Evolutionary conservation across 2,797 vertebrate genomes (phyloP), one percentile per base, ranked within the genome.

Genomic region (Xenopus petersii): DNA sequence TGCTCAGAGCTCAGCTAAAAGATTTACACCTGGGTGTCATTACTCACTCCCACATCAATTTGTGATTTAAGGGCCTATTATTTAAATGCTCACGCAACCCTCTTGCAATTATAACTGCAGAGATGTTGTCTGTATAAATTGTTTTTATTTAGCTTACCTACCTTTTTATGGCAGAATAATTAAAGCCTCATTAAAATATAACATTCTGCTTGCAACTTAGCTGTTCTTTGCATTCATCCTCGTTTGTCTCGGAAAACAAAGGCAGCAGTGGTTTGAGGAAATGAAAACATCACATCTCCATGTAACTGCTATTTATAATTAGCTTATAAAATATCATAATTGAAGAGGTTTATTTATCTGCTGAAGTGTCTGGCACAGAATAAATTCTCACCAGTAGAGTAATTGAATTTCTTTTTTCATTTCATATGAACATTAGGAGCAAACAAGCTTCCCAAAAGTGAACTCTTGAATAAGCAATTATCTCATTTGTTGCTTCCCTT

Each of bases 21-120:
- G 76, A 83, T 89, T 89, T 83, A 84, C 88, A 92, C 88, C 88
- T 91, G 89, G 86, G 66, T 85, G 81, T 88, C 86, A 90, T 90
- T 91, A 91, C 87, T 88, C 80, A 85, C 81, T 85, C 75, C 68
- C 71, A 73, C 85, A 87, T 86, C 82, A 88, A 86, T 89, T 89
- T 89, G 86, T 90, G 88, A 86, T 87, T 91, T 89, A 88, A 89
- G 81, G 81, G 80, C 81, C 86, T 87, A 87, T 84, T 87, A 87
- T 89, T 84, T 88, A 82, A 91, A 89, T 87, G 84, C 81, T 83
- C 78, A 86, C 86, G 83, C 64, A 82, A 74, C 51, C 58, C 64
- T 78, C 81, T 81, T 77, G 77, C 83, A 91, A 91, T 90, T 89
- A 89, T 77, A 80, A 55, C 73, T 81, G 70, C 74, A 69, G 81